Conservation (phyloP, 2,888 invertebrate species). For the Chaitophorus viminalis region DNA sequence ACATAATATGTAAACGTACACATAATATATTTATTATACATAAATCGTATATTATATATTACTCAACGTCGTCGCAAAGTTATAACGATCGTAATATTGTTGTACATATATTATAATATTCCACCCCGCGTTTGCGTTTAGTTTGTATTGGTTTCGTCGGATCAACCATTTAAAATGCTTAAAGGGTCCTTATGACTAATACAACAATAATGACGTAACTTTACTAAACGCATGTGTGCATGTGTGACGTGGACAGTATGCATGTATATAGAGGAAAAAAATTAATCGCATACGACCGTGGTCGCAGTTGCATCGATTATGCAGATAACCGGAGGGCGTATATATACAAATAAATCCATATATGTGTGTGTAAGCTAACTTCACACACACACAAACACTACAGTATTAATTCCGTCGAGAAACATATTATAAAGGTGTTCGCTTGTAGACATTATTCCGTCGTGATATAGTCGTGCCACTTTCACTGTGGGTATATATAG, state of each 20-base stretch:
- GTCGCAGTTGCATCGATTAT: constrained; percentile 12
- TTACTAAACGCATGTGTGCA: neutral
- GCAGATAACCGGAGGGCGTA: constrained; percentile 18
- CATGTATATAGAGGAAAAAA: neutral
- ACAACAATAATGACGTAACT: constrained; percentile 7
- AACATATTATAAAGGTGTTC: constrained; percentile 4
- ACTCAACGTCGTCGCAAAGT: no score
- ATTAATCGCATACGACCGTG: neutral
- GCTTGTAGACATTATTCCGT: constrained; percentile 23
- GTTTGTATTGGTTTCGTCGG: neutral
- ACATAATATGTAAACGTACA: no score
- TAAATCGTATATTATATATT: no score
- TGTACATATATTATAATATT: no score
- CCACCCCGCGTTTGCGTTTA: no score
- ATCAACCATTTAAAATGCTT: neutral
- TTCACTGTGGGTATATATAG: constrained; percentile 10
- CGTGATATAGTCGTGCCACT: constrained; percentile 59
- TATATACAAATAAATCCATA: neutral
- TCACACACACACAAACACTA: neutral
- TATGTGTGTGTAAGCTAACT: neutral
- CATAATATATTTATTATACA: no score
- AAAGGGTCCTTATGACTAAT: neutral
- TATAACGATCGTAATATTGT: no score
- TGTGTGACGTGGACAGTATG: neutral
- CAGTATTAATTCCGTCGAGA: constrained; percentile 35